A percentile compares a stretch with the other conserved stretches of the same genome.
Evolutionary conservation across 2,797 vertebrate genomes (phyloP).

Genomic region (Darevskia nairensis): DNA sequence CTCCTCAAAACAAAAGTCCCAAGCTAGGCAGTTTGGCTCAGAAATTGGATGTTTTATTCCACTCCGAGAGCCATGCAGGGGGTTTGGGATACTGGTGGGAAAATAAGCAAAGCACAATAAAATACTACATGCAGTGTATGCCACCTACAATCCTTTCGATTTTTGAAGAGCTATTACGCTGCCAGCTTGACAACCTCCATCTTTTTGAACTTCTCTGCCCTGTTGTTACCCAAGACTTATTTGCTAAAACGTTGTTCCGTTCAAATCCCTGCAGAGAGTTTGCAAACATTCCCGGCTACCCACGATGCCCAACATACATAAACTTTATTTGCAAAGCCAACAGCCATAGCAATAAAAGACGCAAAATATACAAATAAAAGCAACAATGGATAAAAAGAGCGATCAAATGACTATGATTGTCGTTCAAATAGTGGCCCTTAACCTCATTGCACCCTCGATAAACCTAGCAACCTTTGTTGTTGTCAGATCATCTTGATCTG

Average conservation of each 20-base stretch:
- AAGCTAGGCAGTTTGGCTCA: neutral
- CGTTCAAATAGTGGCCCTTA: too few relatives aligned
- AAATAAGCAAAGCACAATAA: neutral
- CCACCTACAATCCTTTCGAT: neutral
- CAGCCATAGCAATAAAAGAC: too few relatives aligned
- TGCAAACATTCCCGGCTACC: slow-evolving; percentile 12
- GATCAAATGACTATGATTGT: too few relatives aligned
- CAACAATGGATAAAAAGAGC: too few relatives aligned
- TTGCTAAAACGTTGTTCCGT: slow-evolving; percentile 12
- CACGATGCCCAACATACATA: neutral
- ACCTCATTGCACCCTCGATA: too few relatives aligned
- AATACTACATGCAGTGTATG: neutral
- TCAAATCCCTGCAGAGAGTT: slow-evolving; percentile 4
- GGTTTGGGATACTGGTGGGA: too few relatives aligned
- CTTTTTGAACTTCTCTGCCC: neutral
- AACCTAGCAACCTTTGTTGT: too few relatives aligned
- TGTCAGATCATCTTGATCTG: too few relatives aligned
- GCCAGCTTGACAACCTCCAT: neutral
- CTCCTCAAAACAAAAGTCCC: neutral
- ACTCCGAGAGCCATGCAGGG: neutral
- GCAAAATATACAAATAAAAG: too few relatives aligned
- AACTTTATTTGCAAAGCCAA: too few relatives aligned
- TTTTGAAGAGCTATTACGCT: neutral
- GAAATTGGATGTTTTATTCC: neutral
- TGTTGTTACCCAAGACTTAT: neutral